phyloP scores from a whole-genome alignment of 2,113 vertebrate genomes.

The Zosterops borbonicus region DNA sequence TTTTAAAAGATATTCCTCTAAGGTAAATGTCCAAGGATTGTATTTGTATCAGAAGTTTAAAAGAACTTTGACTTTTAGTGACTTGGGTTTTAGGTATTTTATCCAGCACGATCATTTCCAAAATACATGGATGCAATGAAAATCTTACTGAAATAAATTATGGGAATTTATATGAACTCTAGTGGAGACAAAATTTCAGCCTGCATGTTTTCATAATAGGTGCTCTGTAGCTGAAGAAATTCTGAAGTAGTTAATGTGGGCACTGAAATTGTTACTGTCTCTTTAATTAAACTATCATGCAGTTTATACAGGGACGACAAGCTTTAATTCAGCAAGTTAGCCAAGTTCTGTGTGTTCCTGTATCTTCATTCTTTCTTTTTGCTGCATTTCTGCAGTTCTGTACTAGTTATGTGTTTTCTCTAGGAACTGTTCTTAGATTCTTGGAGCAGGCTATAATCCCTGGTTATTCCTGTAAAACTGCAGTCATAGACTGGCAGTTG shows the following conservation, averaged over 20 bases:
- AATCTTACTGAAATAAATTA: background rate
- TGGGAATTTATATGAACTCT: background rate
- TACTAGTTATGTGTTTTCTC: background rate
- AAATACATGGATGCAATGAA: background rate
- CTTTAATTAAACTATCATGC: background rate
- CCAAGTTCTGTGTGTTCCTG: background rate
- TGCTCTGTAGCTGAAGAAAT: background rate
- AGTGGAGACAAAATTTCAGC: background rate
- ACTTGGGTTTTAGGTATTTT: background rate
- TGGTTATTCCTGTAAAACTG: background rate
- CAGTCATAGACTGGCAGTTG: background rate
- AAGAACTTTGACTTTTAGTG: background rate
- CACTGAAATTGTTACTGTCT: background rate
- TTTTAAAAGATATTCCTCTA: background rate
- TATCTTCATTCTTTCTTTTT: background rate
- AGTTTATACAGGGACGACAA: background rate
- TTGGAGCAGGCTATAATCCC: background rate
- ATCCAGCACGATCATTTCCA: background rate
- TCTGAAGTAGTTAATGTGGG: background rate
- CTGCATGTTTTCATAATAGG: background rate
- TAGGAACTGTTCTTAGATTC: background rate
- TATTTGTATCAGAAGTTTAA: background rate
- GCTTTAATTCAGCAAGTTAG: background rate
- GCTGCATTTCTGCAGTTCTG: background rate
- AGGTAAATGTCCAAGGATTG: background rate